Conservation (phyloP, 1,140 invertebrate genomes). For the Reticulitermes speratus region DNA sequence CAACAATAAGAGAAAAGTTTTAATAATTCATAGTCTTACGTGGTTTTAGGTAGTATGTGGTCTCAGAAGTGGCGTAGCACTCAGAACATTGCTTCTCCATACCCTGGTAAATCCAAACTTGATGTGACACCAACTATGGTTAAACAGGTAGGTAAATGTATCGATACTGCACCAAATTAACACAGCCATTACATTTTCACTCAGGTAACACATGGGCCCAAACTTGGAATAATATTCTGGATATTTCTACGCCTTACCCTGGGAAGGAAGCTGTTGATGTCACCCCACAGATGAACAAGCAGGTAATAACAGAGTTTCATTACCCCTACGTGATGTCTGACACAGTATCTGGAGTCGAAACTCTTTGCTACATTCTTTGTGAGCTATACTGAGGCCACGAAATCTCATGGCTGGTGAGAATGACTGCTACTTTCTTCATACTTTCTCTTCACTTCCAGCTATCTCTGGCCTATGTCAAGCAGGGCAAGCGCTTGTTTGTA, state of each 20-base stretch:
- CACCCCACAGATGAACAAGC: conserved; percentile 66
- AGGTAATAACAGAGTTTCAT: conserved; percentile 50
- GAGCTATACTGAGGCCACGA: background rate
- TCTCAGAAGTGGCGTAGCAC: conserved; percentile 85
- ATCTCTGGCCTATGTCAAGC: no score
- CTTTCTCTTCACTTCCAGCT: no score
- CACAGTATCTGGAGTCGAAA: background rate
- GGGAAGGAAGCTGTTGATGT: conserved; percentile 71
- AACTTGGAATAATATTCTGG: conserved; percentile 75
- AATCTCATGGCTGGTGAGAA: background rate
- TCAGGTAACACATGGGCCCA: conserved; percentile 85
- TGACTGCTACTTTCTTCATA: no score
- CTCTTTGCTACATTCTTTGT: background rate
- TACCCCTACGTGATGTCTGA: background rate
- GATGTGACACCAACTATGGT: conserved; percentile 72
- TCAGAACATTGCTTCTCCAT: conserved; percentile 70
- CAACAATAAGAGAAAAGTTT: no score
- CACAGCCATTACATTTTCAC: background rate
- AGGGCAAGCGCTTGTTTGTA: no score
- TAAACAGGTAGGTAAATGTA: conserved; percentile 55
- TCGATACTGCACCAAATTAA: background rate
- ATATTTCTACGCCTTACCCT: conserved; percentile 73
- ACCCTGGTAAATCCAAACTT: conserved; percentile 66
- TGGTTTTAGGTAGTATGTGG: conserved; percentile 70
- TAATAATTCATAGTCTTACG: background rate